These are phyloP conservation scores for Actenoides hombroni DNA, from an alignment of 2,113 vertebrate genomes.

Conservation along the genomic window DNA sequence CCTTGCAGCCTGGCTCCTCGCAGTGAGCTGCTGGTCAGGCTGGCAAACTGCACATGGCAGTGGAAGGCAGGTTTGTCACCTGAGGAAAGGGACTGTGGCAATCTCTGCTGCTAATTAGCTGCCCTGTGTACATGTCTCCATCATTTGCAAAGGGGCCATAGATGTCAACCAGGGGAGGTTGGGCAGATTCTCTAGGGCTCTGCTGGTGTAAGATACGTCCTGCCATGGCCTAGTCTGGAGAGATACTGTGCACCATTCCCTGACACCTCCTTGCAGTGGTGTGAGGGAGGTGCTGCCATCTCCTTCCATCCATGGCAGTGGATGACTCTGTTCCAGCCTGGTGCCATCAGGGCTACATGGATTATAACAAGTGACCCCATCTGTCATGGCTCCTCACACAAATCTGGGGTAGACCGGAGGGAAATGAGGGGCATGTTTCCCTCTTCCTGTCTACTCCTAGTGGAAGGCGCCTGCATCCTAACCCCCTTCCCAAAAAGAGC, in stretches of 20 bases:
- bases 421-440: neutral
- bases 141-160: neutral
- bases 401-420: neutral
- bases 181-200: neutral
- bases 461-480: neutral
- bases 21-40: neutral
- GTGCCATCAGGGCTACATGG: accelerated
- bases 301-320: neutral
- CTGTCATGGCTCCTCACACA: neutral
- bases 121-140: accelerated
- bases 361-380: neutral
- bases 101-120: neutral
- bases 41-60: neutral
- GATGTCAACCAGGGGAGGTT: neutral
- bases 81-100: neutral
- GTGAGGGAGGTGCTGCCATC: neutral
- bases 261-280: neutral
- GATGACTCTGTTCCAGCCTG: neutral
- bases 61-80: neutral
- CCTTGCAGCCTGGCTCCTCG: neutral
- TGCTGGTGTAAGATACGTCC: neutral
- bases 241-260: neutral
- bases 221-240: neutral
- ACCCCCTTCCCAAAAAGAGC: neutral
- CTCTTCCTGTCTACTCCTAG: neutral